Conservation (phyloP, 2,888 invertebrate genomes). For the Pachydiplax longipennis region DNA sequence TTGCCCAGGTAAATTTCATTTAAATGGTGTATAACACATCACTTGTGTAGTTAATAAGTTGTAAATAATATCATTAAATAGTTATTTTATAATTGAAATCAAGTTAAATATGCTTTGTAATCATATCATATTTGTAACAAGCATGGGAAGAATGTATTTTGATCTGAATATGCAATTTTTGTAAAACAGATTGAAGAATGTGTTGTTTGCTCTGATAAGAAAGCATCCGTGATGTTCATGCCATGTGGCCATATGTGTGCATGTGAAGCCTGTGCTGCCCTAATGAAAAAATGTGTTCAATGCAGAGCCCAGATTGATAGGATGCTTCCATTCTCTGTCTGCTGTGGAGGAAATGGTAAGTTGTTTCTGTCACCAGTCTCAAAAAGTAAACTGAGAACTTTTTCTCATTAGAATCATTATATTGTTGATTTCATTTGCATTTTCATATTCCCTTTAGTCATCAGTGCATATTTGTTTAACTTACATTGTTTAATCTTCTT, state of each 20-base stretch:
- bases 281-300: conserved; percentile 98
- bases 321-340: conserved; percentile 67
- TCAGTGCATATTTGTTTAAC: too few species aligned
- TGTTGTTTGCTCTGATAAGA: conserved; percentile 93
- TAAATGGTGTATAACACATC: too few species aligned
- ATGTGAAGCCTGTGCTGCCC: conserved; percentile 86
- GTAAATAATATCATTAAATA: background rate
- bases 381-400: background rate
- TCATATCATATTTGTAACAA: too few species aligned
- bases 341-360: conserved; percentile 63
- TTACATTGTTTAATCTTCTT: too few species aligned
- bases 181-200: conserved; percentile 86
- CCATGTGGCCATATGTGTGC: conserved; percentile 96
- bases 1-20: too few species aligned
- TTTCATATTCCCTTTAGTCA: background rate
- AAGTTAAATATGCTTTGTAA: too few species aligned
- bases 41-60: background rate
- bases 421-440: background rate
- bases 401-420: background rate
- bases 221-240: conserved; percentile 89
- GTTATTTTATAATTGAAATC: too few species aligned
- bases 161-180: conserved; percentile 27
- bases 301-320: conserved; percentile 88
- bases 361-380: background rate
- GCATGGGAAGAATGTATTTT: too few species aligned